These are phyloP conservation scores for Oncorhynchus keta DNA, from an alignment of 2,113 vertebrate genomes.

Conservation along the genomic window DNA sequence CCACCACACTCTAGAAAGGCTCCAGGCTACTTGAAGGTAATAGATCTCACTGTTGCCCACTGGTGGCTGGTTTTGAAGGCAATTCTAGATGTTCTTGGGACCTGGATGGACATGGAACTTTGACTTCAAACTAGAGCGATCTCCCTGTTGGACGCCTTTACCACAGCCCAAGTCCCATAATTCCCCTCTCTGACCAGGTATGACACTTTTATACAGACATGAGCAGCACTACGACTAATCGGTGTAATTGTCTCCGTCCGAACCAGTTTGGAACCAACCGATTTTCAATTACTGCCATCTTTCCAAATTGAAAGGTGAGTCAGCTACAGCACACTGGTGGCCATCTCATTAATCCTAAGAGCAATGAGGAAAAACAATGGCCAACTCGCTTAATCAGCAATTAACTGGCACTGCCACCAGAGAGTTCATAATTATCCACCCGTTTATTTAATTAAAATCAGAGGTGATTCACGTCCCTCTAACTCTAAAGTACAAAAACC, in stretches of 20 bases:
- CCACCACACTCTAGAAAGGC: no score
- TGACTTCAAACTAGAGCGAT: no score
- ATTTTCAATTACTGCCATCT: conserved; percentile 29
- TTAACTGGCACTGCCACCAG: conserved; percentile 47
- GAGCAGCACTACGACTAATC: background rate
- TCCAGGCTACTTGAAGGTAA: no score
- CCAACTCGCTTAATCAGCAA: conserved; percentile 49
- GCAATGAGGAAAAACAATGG: conserved; percentile 1
- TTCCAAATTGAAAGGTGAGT: conserved; percentile 36
- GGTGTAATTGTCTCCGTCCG: conserved; percentile 23
- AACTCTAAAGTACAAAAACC: conserved; percentile 11
- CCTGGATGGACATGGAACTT: no score
- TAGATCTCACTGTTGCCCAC: no score
- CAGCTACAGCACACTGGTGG: conserved; percentile 17
- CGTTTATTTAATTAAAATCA: conserved; percentile 59
- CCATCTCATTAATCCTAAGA: conserved; percentile 43
- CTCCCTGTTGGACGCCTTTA: no score
- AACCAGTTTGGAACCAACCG: conserved; percentile 2
- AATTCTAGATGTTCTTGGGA: no score
- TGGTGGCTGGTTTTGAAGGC: no score
- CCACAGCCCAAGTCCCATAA: background rate
- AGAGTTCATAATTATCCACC: conserved; percentile 38
- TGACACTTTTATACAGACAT: conserved; percentile 22
- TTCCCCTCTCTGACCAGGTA: no score
- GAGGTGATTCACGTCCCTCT: conserved; percentile 47